These are phyloP conservation scores for Pampus argenteus DNA, from an alignment of 2,797 vertebrate genomes.

Conservation along the genomic window DNA sequence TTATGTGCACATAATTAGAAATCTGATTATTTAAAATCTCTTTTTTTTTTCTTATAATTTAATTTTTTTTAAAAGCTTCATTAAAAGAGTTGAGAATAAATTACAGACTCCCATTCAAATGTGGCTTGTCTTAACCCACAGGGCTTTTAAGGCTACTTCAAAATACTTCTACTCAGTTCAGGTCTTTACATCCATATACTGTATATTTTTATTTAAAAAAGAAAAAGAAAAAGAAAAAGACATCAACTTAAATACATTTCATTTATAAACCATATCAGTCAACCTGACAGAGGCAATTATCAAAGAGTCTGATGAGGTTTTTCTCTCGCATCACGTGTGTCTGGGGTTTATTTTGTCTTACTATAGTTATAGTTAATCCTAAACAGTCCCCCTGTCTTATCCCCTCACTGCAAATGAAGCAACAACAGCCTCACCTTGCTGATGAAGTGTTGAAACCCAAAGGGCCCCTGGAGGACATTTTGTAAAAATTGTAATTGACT, in stretches of 20 bases:
- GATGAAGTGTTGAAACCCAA: not conserved
- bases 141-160: not conserved
- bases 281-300: not conserved
- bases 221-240: not conserved
- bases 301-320: not conserved
- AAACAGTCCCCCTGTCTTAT: conserved; percentile 10
- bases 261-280: conserved; percentile 6
- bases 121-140: not conserved
- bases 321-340: not conserved
- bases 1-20: not conserved
- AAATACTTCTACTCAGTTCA: not conserved
- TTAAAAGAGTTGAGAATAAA: not conserved
- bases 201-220: not conserved
- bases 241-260: not conserved
- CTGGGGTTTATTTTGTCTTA: conserved; percentile 2
- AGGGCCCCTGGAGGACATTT: not conserved
- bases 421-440: not conserved
- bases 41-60: too few relatives aligned
- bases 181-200: not conserved
- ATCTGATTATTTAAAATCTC: too few relatives aligned
- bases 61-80: not conserved
- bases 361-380: conserved; percentile 2
- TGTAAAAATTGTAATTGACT: not conserved
- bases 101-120: not conserved
- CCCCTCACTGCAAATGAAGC: not conserved